phyloP scores from a whole-genome alignment of 2,113 vertebrate genomes.

The Lanius ludovicianus region DNA sequence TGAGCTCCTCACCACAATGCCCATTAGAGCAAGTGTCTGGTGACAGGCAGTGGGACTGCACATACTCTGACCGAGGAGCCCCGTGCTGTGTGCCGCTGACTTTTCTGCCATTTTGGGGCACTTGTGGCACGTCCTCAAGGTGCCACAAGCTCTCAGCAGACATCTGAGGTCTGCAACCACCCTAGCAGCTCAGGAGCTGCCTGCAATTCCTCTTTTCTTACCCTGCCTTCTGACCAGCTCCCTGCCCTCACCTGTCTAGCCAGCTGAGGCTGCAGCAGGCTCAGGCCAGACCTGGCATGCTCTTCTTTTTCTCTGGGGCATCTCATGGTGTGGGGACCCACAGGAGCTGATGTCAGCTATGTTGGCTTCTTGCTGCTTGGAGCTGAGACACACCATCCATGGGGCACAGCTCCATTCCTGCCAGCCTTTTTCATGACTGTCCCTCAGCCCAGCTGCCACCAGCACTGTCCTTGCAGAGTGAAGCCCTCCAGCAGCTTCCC shows the following conservation, averaged over 20 bases:
- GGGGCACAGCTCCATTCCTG: neutral
- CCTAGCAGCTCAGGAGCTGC: neutral
- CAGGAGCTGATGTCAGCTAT: neutral
- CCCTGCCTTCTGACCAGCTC: neutral
- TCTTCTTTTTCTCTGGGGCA: neutral
- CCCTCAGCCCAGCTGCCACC: neutral
- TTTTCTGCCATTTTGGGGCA: neutral
- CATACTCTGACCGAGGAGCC: neutral
- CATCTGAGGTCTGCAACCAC: neutral
- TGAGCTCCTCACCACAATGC: neutral
- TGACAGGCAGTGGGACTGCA: neutral
- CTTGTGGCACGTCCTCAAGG: accelerated
- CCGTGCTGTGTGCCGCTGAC: neutral
- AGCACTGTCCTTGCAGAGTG: neutral
- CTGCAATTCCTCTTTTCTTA: neutral
- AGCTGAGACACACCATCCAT: accelerated
- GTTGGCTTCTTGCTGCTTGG: neutral
- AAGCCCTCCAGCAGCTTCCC: conserved; percentile 49
- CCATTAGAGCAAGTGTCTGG: neutral
- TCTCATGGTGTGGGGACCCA: neutral
- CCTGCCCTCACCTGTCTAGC: neutral
- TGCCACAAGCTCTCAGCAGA: neutral
- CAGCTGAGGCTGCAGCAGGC: neutral
- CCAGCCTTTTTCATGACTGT: neutral
- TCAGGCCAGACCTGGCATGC: accelerated